Evolutionary conservation across 2,888 invertebrate species (phyloP), one percentile per base, ranked within the genome.

Genomic region (Dione juno): DNA sequence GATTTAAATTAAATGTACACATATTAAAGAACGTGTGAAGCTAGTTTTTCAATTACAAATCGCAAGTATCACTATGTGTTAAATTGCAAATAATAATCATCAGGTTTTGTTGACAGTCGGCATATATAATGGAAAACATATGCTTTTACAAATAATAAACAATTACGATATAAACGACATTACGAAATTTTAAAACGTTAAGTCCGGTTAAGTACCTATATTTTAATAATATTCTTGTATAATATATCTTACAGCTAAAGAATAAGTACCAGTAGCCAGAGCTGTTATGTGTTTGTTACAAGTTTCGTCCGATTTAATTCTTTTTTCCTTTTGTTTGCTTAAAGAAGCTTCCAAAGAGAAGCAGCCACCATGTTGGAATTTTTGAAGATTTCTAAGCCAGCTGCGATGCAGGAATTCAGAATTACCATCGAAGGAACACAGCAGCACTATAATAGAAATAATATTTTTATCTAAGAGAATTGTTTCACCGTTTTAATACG

Each of bases 241-340:
- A n/a, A 77, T 71, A 61, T 67, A 76, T 72, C 77, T 73, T 28
- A 76, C 54, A 5, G 75, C 77, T 2, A 70, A 63, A 5, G 77
- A 68, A 28, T 72, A 66, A 3, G 72, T 66, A 11, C 66, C 73
- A 9, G 73, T 57, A 8, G 76, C 74, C 21, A 76, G 40, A 5
- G 66, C 72, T 1, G 77, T 77, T 2, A 72, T 68, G 35, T 76
- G 75, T 19, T 67, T 43, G 37, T 69, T 70, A 63, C 77, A 77
- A 19, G 40, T 65, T 0, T 69, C 67, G 7, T 67, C 50, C 9
- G 64, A 19, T 41, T 58, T 28, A 11, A 54, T 58, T 7, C 7
- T 40, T 19, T 19, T 50, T 16, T 37, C 16, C 10, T 52, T 64
- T 19, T 10, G 13, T n/a, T 28, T 28, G 6, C 2, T 41, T 48